These are phyloP conservation scores for Rotaria socialis DNA, from an alignment of 2,888 invertebrate genomes.

Conservation along the genomic window DNA sequence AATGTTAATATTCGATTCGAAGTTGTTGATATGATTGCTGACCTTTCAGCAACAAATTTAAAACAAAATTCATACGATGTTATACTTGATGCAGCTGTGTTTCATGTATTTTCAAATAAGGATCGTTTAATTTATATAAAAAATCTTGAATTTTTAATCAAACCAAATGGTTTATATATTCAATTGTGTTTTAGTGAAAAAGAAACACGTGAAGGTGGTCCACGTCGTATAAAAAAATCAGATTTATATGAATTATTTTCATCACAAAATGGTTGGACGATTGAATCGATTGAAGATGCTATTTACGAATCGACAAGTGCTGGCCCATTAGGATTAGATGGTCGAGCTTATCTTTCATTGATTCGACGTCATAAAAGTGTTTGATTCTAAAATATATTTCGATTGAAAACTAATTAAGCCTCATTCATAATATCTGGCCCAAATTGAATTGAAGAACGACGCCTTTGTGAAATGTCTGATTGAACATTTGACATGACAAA, in stretches of 20 bases:
- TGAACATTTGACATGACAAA: neutral
- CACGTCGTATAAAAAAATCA: neutral
- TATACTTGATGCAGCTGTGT: neutral
- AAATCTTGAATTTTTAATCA: neutral
- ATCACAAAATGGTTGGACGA: neutral
- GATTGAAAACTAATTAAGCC: too few species aligned
- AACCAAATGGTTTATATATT: neutral
- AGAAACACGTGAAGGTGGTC: neutral
- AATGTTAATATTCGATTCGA: neutral
- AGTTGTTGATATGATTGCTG: neutral
- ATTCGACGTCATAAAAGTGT: neutral
- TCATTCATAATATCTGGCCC: too few species aligned
- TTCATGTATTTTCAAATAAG: neutral
- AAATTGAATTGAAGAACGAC: too few species aligned
- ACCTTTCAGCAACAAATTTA: neutral
- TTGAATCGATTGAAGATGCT: slow-evolving; percentile 4
- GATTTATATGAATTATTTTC: neutral
- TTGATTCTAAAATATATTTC: neutral
- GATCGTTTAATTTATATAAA: neutral
- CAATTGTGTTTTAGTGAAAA: neutral
- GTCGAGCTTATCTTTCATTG: neutral
- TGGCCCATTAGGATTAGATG: neutral
- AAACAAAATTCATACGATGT: neutral
- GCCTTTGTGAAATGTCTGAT: neutral
- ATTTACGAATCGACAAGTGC: neutral